Evolutionary conservation across 2,113 vertebrate genomes (phyloP), one percentile per base, ranked within the genome.

Genomic region (Carassius auratus): DNA sequence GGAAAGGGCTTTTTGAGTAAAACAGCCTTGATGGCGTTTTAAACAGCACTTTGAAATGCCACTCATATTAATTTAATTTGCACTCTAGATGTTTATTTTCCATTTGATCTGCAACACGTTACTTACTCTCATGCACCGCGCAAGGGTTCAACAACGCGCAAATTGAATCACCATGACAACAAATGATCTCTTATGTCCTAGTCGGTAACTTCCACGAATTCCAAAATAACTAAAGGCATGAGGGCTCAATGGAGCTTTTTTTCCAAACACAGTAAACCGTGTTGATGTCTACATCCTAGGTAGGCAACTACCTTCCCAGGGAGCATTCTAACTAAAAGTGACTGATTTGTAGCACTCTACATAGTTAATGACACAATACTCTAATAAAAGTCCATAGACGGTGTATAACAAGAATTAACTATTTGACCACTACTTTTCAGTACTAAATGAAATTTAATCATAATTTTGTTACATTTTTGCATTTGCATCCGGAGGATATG

Each of bases 111-210:
- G n/a, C 36, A 82, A 71, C 42, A 21, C 17, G 19, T 82, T 82
- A 52, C 59, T 80, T 36, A 45, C 80, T 71, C 30, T 71, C 48
- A 50, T 19, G 14, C 64, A 69, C 45, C 52, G 26, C 2, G 4
- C 38, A 81, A 48, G 61, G 23, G 78, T 82, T 71, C 55, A 82
- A 82, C 61, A 81, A 66, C 42, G 50, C 4, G 1, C 64, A 82
- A 36, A 82, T 82, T 82, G 23, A 69, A 69, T 71, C 80, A 69
- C 80, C 64, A 82, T 82, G 80, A 13, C 80, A 71, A 82, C 80
- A 52, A 71, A 71, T 82, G 26, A 55, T 42, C 45, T 71, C 64
- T 33, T 82, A 71, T 33, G 15, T 36, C 19, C 23, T 52, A 52
- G 50, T 15, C 4, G 14, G 3, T 52, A 52, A 52, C 50, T 33